These are phyloP conservation scores for Oreotrochilus melanogaster DNA, from an alignment of 2,113 vertebrate species.

Conservation along the genomic window DNA sequence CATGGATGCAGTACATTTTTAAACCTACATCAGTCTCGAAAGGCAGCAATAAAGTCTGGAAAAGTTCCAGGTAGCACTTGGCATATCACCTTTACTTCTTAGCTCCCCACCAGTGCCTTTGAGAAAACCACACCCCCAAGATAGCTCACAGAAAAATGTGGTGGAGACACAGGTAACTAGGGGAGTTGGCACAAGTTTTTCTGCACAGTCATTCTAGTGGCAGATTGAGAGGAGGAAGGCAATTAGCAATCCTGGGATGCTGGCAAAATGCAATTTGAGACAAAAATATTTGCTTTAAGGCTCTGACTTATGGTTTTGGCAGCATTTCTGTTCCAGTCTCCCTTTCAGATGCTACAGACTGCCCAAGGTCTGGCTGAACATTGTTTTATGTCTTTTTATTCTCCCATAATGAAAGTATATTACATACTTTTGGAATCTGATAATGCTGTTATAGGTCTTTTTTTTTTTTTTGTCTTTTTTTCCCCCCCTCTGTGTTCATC, in stretches of 20 bases:
- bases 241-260: neutral
- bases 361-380: neutral
- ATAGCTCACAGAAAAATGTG: neutral
- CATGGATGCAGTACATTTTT: neutral
- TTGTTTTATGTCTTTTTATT: neutral
- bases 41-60: neutral
- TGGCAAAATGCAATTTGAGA: neutral
- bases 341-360: neutral
- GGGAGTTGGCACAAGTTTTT: neutral
- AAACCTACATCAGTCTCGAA: neutral
- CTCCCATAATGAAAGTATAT: neutral
- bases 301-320: neutral
- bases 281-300: slow-evolving; percentile 15
- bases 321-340: neutral
- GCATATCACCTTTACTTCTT: neutral
- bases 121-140: neutral
- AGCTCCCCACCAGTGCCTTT: neutral
- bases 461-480: neutral
- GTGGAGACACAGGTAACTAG: neutral
- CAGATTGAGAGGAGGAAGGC: slow-evolving; percentile 15
- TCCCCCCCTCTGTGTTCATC: neutral
- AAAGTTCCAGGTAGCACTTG: neutral
- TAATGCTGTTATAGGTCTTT: neutral
- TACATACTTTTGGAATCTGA: neutral
- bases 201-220: neutral